Evolutionary conservation across 2,113 vertebrate species (phyloP).

Genomic region (Progne subis): DNA sequence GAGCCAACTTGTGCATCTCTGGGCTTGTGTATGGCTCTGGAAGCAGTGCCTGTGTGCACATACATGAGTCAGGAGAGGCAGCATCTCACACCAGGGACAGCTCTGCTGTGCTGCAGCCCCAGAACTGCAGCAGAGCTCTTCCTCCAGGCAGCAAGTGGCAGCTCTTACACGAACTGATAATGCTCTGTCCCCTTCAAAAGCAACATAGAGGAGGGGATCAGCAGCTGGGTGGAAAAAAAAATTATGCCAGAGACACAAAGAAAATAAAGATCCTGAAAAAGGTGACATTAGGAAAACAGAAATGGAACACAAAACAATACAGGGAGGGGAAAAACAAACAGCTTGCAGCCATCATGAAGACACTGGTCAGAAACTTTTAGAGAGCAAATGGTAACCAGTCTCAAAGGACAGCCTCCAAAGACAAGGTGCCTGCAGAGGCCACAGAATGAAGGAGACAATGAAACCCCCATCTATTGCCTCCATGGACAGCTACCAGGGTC

Average conservation of each 20-base stretch:
- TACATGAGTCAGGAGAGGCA: fast-evolving
- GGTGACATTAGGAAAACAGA: background rate
- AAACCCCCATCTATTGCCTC: background rate
- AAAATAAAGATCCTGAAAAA: background rate
- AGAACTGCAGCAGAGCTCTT: background rate
- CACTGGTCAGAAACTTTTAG: background rate
- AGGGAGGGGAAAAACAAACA: fast-evolving
- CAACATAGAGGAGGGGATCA: fast-evolving
- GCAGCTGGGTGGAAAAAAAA: background rate
- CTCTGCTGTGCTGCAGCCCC: background rate
- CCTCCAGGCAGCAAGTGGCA: background rate
- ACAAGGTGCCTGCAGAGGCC: background rate
- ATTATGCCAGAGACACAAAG: background rate
- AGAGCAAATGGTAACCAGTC: background rate
- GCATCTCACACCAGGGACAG: background rate
- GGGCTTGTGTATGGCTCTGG: fast-evolving
- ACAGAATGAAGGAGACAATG: background rate
- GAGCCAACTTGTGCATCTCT: background rate
- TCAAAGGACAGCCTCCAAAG: background rate
- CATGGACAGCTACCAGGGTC: fast-evolving
- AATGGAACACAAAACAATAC: background rate
- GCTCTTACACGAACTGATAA: background rate
- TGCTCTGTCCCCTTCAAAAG: background rate
- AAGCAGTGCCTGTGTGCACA: background rate
- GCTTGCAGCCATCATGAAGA: background rate